Conservation (phyloP, 2,113 vertebrate genomes). For the Megalops atlanticus region DNA sequence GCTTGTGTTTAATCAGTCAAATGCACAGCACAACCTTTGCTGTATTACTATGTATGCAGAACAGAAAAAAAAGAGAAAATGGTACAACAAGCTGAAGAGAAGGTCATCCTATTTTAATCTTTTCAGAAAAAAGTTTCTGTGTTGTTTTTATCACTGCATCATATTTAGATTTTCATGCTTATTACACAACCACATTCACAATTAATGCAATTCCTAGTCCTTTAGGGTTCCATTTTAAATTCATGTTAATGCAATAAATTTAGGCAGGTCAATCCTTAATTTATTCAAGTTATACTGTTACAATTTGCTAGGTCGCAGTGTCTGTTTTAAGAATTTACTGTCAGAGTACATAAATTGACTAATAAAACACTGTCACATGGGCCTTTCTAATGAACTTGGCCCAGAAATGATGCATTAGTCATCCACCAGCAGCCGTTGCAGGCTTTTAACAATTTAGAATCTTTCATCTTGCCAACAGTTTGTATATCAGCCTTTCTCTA, state of each 20-base stretch:
- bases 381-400: constrained; percentile 18
- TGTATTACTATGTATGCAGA: constrained; percentile 19
- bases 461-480: constrained; percentile 22
- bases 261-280: background rate
- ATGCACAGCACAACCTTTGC: constrained; percentile 13
- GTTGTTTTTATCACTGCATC: background rate
- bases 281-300: background rate
- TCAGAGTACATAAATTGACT: background rate
- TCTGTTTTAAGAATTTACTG: background rate
- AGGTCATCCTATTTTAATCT: background rate
- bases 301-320: constrained; percentile 1
- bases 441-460: constrained; percentile 17
- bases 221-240: background rate
- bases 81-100: background rate
- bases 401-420: background rate
- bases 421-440: background rate
- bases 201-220: background rate
- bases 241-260: background rate
- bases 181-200: background rate
- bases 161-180: background rate
- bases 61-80: background rate
- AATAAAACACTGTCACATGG: constrained; percentile 12
- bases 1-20: background rate
- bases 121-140: background rate
- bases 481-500: constrained; percentile 12